Evolutionary conservation across 2,888 invertebrate genomes (phyloP), one percentile per base, ranked within the genome.

Genomic region (Epinotia brunnichana): DNA sequence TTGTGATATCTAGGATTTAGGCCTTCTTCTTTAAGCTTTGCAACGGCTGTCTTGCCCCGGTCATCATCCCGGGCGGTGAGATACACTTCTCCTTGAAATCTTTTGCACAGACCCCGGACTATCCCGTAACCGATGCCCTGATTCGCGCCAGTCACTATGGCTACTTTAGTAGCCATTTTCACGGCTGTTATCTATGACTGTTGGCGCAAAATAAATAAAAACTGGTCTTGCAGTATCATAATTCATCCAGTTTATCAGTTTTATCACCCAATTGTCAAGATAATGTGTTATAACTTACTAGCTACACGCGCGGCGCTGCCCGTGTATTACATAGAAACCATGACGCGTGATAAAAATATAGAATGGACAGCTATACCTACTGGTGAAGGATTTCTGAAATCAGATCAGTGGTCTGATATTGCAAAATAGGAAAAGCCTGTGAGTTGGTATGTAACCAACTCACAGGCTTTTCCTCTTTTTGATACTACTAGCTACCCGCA

Each of bases 51-150:
- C 76, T 89, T 80, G 0, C 96, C 96, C 53, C 95, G 90, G 0
- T 82, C 86, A 53, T 87, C 88, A 84, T 96, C 94, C 73, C 96
- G 91, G 0, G 96, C 94, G 56, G 97, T 96, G n/a, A 97, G 87
- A 82, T 95, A 96, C n/a, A 97, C 96, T 71, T 90, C 87, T 0
- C 96, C 97, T 73, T 95, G 87, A 82, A 95, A 96, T 75, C 95
- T 92, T 78, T 95, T 92, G 84, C 95, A 96, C 11, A 96, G 90
- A 0, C 94, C 95, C 77, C 95, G 94, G 0, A 95, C 96, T 77
- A 95, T 95, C 0, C 94, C 95, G 78, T 93, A 95, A 3, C 96
- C 96, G 67, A 96, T 95, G 0, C 96, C 96, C 84, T 96, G 96
- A 84, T 96, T 96, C 0, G 94, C 87, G 35, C 96, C 96, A 35